These are phyloP conservation scores for Trissolcus brochymenae DNA, from an alignment of 2,888 invertebrate species.

Conservation along the genomic window DNA sequence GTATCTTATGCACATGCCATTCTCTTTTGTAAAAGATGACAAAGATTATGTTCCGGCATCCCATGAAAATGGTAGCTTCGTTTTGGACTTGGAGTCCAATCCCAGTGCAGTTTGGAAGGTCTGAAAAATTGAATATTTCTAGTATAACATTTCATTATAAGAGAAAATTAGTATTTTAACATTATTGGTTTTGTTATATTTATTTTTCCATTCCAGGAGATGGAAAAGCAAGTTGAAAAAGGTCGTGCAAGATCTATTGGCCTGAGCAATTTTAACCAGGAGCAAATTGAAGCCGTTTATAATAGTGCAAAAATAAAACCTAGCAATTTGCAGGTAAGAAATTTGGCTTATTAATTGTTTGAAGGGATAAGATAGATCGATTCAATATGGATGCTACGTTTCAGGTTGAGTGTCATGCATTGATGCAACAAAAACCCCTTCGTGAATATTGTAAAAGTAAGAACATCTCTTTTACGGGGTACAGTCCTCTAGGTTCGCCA, in stretches of 20 bases:
- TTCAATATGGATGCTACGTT: constrained; percentile 2
- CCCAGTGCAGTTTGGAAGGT: constrained; percentile 86
- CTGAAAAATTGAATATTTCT: constrained; percentile 9
- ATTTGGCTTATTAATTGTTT: too few relatives aligned
- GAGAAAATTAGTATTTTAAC: constrained; percentile 3
- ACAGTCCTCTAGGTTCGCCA: constrained; percentile 83
- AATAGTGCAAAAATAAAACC: constrained; percentile 82
- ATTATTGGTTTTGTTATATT: constrained; percentile 2
- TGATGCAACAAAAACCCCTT: constrained; percentile 84
- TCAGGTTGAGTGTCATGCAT: constrained; percentile 85
- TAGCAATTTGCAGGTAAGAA: constrained; percentile 80
- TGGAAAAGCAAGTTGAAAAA: constrained; percentile 83
- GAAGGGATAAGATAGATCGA: too few relatives aligned
- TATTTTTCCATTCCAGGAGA: constrained; percentile 77
- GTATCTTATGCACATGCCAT: constrained; percentile 87
- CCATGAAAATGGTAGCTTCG: constrained; percentile 80
- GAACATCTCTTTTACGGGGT: constrained; percentile 83
- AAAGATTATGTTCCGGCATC: constrained; percentile 78
- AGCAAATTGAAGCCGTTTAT: constrained; percentile 82
- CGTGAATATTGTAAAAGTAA: constrained; percentile 80
- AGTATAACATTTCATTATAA: constrained; percentile 7
- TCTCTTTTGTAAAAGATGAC: constrained; percentile 81
- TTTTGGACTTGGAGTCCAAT: constrained; percentile 81
- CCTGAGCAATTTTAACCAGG: constrained; percentile 86
- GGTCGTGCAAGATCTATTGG: constrained; percentile 85